Conservation (phyloP, 2,797 vertebrate genomes). For the Miopithecus talapoin region DNA sequence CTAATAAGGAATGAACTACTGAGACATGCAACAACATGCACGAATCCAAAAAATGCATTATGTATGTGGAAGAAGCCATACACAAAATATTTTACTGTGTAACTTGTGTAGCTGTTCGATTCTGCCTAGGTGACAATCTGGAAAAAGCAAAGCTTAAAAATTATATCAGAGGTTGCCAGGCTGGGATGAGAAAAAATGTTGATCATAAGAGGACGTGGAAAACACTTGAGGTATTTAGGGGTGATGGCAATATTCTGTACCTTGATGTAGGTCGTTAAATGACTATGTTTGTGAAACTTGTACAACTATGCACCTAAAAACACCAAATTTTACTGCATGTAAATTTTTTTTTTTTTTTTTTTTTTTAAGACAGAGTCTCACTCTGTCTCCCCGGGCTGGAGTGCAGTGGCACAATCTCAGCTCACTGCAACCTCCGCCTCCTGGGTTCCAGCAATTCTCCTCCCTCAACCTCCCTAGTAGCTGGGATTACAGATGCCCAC, state of each 20-base stretch:
- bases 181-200: neutral
- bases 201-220: neutral
- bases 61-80: neutral
- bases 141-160: slow-evolving; percentile 9
- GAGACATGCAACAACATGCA: neutral
- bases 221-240: neutral
- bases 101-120: neutral
- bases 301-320: neutral
- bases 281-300: neutral
- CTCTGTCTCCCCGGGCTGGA: no score
- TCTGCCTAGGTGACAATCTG: neutral
- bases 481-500: no score
- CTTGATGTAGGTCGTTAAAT: neutral
- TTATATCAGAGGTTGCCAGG: neutral
- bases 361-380: no score
- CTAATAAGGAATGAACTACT: neutral
- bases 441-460: no score
- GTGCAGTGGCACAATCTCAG: no score
- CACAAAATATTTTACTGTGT: neutral
- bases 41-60: neutral
- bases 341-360: neutral
- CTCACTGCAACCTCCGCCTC: no score
- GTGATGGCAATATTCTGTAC: neutral
- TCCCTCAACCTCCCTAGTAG: no score
- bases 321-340: neutral